Base-by-base conservation (phyloP, 2,888 invertebrate species). In the Lochmaea capreae region DNA sequence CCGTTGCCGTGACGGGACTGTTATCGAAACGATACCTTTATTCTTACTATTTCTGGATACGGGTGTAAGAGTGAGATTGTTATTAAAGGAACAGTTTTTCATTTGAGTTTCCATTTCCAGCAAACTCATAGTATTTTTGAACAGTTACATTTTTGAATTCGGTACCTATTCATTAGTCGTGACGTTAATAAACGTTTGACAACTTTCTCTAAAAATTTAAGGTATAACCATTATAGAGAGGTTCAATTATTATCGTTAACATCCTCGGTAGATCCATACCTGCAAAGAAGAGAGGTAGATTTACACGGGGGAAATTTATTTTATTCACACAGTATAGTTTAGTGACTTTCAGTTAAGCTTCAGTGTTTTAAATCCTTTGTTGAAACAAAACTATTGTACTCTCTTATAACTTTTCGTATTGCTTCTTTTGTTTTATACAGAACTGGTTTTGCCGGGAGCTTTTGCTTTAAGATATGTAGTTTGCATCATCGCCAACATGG, bases 291-390 rank as follows among this genome's bases (percentile, higher is more conserved):
- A 62, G 67, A 82, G 80, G 78, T 81, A 82, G 83, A 81, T 84
- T 83, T 83, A 83, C 83, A 82, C 81, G 79, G 79, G 78, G 77
- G 42, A 79, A 79, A 81, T 83, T 81, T 78, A 79, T 80, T 79
- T 81, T 74, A 73, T 73, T 78, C 77, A 71, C 79, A 78, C 67
- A 71, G 75, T 75, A 78, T 78, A 79, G 80, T 81, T 81, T 81
- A 81, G 76, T 78, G 81, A 79, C 80, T 79, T 78, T 74, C 76
- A 79, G 72, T 73, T 75, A 73, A 72, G 75, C 72, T 76, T 76
- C 72, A 62, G 68, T 74, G 75, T 75, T 78, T 76, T 58, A 75
- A 75, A 76, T 76, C 76, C 76, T 76, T 76, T 77, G 76, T 76
- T 77, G 66, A 71, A 76, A 76, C 78, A 75, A 75, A 76, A 76